A percentile compares a stretch with the other conserved stretches of the same genome.
These are phyloP conservation scores for Leptinotarsa juncta DNA, from an alignment of 2,888 invertebrate genomes.

Conservation along the genomic window DNA sequence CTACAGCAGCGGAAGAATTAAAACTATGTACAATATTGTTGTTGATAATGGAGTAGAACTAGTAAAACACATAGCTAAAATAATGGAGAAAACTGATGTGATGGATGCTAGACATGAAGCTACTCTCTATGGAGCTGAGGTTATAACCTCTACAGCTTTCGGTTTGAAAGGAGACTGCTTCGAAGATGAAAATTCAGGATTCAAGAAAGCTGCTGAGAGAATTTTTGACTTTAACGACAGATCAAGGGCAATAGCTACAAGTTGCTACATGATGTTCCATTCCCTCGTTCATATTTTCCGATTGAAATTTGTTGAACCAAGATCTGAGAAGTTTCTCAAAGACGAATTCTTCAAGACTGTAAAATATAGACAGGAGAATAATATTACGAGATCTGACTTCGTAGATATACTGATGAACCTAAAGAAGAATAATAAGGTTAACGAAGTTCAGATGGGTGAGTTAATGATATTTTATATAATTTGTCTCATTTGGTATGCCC, in stretches of 20 bases:
- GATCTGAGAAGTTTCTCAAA: slow-evolving; percentile 21
- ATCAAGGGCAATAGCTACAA: slow-evolving; percentile 13
- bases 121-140: slow-evolving; percentile 22
- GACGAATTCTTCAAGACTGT: slow-evolving; percentile 19
- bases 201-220: slow-evolving; percentile 22
- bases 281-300: slow-evolving; percentile 18
- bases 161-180: slow-evolving; percentile 27
- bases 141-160: slow-evolving; percentile 22
- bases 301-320: slow-evolving; percentile 23
- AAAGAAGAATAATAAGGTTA: slow-evolving; percentile 17
- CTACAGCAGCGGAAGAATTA: slow-evolving; percentile 19
- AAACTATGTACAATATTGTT: slow-evolving; percentile 23
- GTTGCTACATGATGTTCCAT: slow-evolving; percentile 24
- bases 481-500: too few species aligned
- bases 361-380: slow-evolving; percentile 13
- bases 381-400: slow-evolving; percentile 22
- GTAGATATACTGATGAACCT: slow-evolving; percentile 25
- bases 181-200: slow-evolving; percentile 23
- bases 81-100: slow-evolving; percentile 5
- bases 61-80: slow-evolving; percentile 16
- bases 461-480: neutral
- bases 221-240: slow-evolving; percentile 25
- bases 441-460: slow-evolving; percentile 23
- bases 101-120: slow-evolving; percentile 21
- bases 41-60: slow-evolving; percentile 22